Evolutionary conservation across 2,888 invertebrate species (phyloP), one percentile per base, ranked within the genome.

Genomic region (Epinotia brunnichana): DNA sequence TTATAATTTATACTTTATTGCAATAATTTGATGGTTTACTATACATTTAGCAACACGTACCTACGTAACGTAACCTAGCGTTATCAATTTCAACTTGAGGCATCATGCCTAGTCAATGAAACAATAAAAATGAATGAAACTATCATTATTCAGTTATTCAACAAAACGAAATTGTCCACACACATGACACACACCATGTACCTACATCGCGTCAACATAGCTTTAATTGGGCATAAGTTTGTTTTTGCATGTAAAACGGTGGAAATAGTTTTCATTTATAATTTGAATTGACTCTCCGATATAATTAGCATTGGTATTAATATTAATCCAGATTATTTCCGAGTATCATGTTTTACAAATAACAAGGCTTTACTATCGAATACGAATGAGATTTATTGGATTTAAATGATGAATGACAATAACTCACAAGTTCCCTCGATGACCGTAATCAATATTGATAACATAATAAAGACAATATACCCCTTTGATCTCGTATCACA

Each of bases 381-480:
- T 17, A 60, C 44, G 44, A 62, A 41, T 19, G 39, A 7, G 48
- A 67, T 67, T 72, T 61, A 72, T 61, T 35, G 71, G 54, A 67
- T 61, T 72, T 67, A 67, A 72, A 67, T 72, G 60, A 72, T 19
- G 66, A 48, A 72, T 72, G 67, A 66, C 53, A 51, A 71, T 54
- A 67, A 72, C 61, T 72, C 67, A 62, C 69, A 67, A 67, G 61
- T 56, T 72, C 61, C 72, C 67, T 48, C 35, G 72, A 61, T 56
- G 72, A 60, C 21, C 61, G 61, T 72, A 56, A 72, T 72, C 72
- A 72, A 72, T 72, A 72, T 72, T 72, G 72, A 72, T 72, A 39
- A 61, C 56, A 48, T 44, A 53, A 66, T 72, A 66, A 53, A 24
- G n/a, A 11, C 3, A 9, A 17, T 48, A 15, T 29, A 48, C n/a